Base-by-base conservation (phyloP, 2,888 invertebrate species). In the Trissolcus brochymenae region DNA sequence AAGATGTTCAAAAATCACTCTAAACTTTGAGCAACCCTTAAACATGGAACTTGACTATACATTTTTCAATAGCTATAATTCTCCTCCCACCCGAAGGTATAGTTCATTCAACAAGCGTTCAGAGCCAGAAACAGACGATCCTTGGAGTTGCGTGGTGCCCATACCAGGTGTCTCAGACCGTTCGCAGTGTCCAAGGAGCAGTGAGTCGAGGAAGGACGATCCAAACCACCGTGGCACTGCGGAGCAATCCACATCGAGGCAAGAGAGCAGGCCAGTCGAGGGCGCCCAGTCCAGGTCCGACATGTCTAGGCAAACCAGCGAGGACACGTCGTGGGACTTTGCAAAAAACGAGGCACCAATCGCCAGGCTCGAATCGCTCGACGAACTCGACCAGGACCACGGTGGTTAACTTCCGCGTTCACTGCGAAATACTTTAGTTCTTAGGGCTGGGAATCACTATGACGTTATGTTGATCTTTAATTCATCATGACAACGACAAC, bases 281-380 rank as follows among this genome's bases (percentile, higher is more conserved):
- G 25, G 60, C 49, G 43, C 76, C 43, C 78, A 56, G n/a, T 72
- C 64, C 25, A 83, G 79, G 21, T 81, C 85, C 14, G 86, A 85
- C 43, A 86, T 86, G n/a, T 86, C 87, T 25, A 81, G 86, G 59
- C 88, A 87, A 68, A 70, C 85, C n/a, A 87, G 86, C 82, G 88
- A 88, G 53, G 88, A 88, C 55, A 84, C 86, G 77, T 85, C 87
- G n/a, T 88, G 88, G 88, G 88, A 88, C 62, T 87, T 86, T 60
- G 83, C 86, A 59, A 86, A 87, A 71, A 88, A 85, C 80, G 88
- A 88, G 73, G 93, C 93, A 79, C 93, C 93, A 49, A 93, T 93
- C 80, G 93, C 93, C 66, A 91, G 92, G 86, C 89, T 93, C 82
- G 93, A 93, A 86, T 93, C 93, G 51, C 87, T 93, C 82, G 93